Evolutionary conservation across 2,797 vertebrate genomes (phyloP).

Genomic region (Numenius phaeopus): DNA sequence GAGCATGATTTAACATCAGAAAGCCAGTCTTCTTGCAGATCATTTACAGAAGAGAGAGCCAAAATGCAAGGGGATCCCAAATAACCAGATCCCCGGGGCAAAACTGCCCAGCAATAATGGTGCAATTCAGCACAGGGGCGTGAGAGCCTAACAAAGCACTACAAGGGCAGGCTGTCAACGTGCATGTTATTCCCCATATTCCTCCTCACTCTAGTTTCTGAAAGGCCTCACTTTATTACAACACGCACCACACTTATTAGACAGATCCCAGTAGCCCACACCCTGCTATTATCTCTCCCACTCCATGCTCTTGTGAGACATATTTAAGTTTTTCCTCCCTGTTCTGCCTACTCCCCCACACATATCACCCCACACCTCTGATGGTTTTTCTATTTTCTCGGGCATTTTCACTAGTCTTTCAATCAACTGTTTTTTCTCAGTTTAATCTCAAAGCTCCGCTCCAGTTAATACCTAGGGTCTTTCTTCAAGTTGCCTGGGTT

Average conservation of each 20-base stretch:
- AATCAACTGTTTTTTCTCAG: not conserved
- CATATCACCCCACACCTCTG: not conserved
- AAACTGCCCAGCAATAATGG: not conserved
- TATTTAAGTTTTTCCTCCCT: not conserved
- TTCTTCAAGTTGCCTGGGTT: not conserved
- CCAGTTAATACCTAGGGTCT: not conserved
- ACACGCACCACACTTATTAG: not conserved
- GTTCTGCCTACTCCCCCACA: not conserved
- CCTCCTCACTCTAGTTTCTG: not conserved
- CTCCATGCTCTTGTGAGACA: not conserved
- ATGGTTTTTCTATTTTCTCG: not conserved
- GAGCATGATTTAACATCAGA: not conserved
- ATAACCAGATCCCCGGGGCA: not conserved
- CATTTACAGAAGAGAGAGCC: not conserved
- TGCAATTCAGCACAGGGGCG: not conserved
- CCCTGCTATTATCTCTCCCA: constrained; percentile 43
- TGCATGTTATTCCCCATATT: not conserved
- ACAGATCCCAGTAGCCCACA: constrained; percentile 24
- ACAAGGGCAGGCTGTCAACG: not conserved
- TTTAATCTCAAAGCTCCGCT: not conserved
- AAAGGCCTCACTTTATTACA: constrained; percentile 14
- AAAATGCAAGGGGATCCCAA: not conserved
- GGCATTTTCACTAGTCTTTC: not conserved
- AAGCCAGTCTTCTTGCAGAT: not conserved
- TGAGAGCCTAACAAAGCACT: not conserved